Evolutionary conservation across 2,888 invertebrate species (phyloP), one percentile per base, ranked within the genome.

Genomic region (Miltochrista miniata): DNA sequence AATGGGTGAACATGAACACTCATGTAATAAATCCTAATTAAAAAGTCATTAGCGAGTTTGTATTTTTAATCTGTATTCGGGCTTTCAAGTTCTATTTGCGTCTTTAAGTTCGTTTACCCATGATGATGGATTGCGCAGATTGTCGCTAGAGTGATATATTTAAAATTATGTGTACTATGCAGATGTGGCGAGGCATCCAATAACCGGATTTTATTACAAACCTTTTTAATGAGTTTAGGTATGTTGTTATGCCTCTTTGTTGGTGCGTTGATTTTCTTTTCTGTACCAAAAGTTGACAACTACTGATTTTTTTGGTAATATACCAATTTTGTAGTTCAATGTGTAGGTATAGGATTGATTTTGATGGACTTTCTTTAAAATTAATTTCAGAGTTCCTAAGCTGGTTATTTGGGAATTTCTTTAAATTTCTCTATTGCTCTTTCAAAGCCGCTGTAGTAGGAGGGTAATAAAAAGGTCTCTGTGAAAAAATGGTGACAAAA

Each of bases 21-120:
- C 43, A 38, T 35, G 39, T 48, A 57, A 60, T 67, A 69, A 66
- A 69, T 65, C 60, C 63, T 59, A 62, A 67, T 69, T 69, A 54
- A 56, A 62, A 53, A 51, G 30, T 62, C 58, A 67, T 67, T 69
- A 65, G 51, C 30, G 44, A 24, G 15, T 46, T 44, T 59, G 51
- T 68, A 64, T 61, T 61, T 59, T 56, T 64, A 59, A 65, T 68
- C 44, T 49, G 48, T 46, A 40, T 57, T 59, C 55, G 43, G 36
- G 53, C 52, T 64, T 68, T 56, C 50, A 59, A 56, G 54, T 62
- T 65, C 57, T 67, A 69, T 65, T 65, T 60, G 48, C 9, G 50
- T 51, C 54, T 57, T 45, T 31, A 58, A 65, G 69, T 62, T 67
- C 69, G 45, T 59, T 65, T 62, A 68, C 66, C 57, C 42, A 49